phyloP scores from a whole-genome alignment of 2,113 vertebrate genomes.

The Ahaetulla prasina region DNA sequence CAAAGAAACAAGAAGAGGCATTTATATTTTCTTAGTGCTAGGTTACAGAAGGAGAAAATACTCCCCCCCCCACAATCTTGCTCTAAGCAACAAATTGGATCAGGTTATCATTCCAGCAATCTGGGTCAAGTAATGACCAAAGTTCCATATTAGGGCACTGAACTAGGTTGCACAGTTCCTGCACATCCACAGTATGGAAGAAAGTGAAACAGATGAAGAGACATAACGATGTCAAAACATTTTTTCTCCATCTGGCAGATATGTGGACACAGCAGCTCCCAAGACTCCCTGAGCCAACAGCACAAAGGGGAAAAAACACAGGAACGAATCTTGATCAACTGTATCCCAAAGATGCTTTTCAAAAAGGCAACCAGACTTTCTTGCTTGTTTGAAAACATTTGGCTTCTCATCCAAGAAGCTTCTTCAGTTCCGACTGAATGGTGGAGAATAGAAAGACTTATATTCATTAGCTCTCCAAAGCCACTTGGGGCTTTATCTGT shows the following conservation, averaged over 20 bases:
- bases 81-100: neutral
- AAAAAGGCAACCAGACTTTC: neutral
- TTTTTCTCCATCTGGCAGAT: neutral
- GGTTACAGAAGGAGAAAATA: neutral
- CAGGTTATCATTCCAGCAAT: neutral
- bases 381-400: neutral
- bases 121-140: neutral
- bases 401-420: neutral
- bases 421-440: neutral
- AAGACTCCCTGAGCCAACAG: neutral
- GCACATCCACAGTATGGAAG: neutral
- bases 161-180: neutral
- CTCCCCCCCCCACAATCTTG: neutral
- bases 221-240: neutral
- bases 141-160: neutral
- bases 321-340: neutral
- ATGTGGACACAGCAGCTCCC: neutral
- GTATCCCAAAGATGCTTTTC: neutral
- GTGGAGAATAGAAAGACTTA: neutral
- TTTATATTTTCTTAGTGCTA: neutral
- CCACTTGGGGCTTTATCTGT: neutral
- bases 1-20: neutral
- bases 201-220: neutral
- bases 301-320: neutral
- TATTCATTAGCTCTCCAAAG: neutral